Evolutionary conservation across 1,140 invertebrate species (phyloP), one percentile per base, ranked within the genome.

Genomic region (Neoseiulus cucumeris): DNA sequence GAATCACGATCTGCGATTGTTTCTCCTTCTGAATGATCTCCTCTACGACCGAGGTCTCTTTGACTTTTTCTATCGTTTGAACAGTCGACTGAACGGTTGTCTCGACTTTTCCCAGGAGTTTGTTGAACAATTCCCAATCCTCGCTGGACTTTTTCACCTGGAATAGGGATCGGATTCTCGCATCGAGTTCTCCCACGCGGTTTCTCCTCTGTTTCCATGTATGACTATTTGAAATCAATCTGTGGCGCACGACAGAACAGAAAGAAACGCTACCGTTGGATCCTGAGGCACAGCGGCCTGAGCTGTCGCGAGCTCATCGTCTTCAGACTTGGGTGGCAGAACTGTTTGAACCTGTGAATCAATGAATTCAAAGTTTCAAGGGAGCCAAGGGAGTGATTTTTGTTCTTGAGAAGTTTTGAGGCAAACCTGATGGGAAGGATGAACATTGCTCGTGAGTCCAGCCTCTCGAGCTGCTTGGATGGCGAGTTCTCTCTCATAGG

Each of bases 371-470:
- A 39, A 9, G 9, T 39, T 4, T 9, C 9, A 39, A 6, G 4
- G 9, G 33, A 6, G 33, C 9, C 4, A 39, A 9, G 33, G 33
- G 33, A 39, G n/a, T n/a, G n/a, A n/a, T n/a, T n/a, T n/a, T n/a
- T n/a, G n/a, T n/a, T n/a, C n/a, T n/a, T n/a, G n/a, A n/a, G n/a
- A n/a, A n/a, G n/a, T n/a, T n/a, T n/a, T n/a, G n/a, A 4, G 33
- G 33, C 25, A 59, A 18, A 59, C 51, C 51, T 59, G 51, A 59
- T 59, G 51, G 22, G 51, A 59, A 29, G 51, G 51, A 33, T 59
- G 51, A 1, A 59, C 22, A 33, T 25, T 59, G 51, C 51, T 59
- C 25, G 51, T 20, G 17, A 59, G 51, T 17, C 51, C 51, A 4
- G 51, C 51, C 22, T 59, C 51, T 25, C 51, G 14, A 25, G 51